Base-by-base conservation (phyloP, 2,888 invertebrate genomes). In the Nomada fabriciana region DNA sequence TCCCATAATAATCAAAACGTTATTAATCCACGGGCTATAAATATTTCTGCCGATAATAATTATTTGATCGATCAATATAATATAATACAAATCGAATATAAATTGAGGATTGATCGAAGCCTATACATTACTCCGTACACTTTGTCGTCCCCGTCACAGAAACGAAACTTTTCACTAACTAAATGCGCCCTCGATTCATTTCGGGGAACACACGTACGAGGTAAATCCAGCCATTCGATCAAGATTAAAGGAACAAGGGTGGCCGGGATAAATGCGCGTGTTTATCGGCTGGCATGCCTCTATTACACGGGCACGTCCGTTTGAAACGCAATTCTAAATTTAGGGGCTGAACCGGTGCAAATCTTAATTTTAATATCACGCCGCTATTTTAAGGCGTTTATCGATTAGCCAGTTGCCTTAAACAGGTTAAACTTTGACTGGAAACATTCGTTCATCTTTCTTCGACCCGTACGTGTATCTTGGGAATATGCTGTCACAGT, bases 321-420 rank as follows among this genome's bases (percentile, higher is more conserved):
- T 57, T 52, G 23, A 60, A 78, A 80, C 78, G 78, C 65, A 71
- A 80, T 25, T 70, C 80, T 77, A 80, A 77, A 77, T 80, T 80
- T 80, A 80, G 80, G 67, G 61, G 36, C 29, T 20, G 61, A 50
- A 29, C n/a, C 71, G 50, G 78, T 67, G 80, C 55, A 67, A 71
- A 80, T 80, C 71, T 71, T 78, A 78, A 80, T 78, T 80, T 78
- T 80, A 80, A 80, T 80, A 80, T 78, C 80, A 61, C 50, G 61
- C 25, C 42, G 71, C 80, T 80, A 80, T 80, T 80, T 80, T 80
- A 71, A 71, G 80, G 71, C 55, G 53, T 67, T 71, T 71, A 80
- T 80, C 78, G 80, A 80, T 71, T 70, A 53, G 5, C 23, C 60
- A 13, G 25, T 61, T 15, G 43, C 60, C 47, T 36, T 47, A 65